Base-by-base conservation (phyloP, 2,113 vertebrate species). In the Cephalopholis sonnerati region DNA sequence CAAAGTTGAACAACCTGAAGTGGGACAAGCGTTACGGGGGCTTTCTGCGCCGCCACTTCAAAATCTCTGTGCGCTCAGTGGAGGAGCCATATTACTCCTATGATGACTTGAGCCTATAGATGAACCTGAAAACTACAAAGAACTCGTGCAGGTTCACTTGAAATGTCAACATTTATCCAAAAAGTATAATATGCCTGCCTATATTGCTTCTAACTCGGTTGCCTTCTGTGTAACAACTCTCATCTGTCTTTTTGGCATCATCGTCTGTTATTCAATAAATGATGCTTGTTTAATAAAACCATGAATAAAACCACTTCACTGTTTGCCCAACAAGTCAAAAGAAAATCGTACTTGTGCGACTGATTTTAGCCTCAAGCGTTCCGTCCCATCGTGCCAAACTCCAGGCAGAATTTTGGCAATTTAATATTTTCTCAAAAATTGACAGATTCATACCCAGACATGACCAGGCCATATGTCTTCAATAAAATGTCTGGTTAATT, bases 1-100 rank as follows among this genome's bases (percentile, higher is more conserved):
- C 98, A 77, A 99, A 98, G 93, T 92, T 98, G 48, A 97, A 97
- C 92, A 99, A 97, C 93, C 94, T 99, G 59, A 97, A 97, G 85
- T 99, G 97, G 98, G 97, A 98, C 95, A 98, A 99, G 90, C 94
- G 98, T 22, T 99, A 99, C 7, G 98, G 98, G 0, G 97, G 97
- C 4, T 99, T 98, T 92, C 96, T 99, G 91, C 92, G 98, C 65
- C 96, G 97, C 61, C 97, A 99, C 92, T 99, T 98, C 96, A 98
- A 98, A 93, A 95, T 98, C 80, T 96, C 95, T 0, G 95, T 96
- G 0, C 95, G 98, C 27, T 96, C 98, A 0, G 95, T 95, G 0
- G 97, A 98, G 89, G 96, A 98, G 58, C 97, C 98, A 44, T 94
- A 72, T 10, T 95, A 69, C 12, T 91, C 95, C 77, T 95, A 96